phyloP scores from a whole-genome alignment of 2,797 vertebrate genomes.

The Ctenochaetus hawaiiensis region DNA sequence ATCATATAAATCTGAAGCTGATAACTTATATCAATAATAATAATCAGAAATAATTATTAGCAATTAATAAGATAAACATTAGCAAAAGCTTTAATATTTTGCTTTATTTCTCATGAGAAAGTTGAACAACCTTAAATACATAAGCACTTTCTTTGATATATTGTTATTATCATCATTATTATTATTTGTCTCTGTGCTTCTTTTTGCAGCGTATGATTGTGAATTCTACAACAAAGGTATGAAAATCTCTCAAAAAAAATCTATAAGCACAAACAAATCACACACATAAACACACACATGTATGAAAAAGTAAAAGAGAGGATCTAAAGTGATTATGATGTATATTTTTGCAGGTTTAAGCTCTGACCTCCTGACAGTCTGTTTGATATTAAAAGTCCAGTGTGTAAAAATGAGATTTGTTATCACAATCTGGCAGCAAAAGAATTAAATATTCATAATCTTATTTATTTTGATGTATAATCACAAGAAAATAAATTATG shows the following conservation, averaged over 20 bases:
- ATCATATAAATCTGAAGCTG: background rate
- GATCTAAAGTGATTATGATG: too few species aligned
- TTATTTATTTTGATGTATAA: too few species aligned
- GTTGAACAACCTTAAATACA: too few species aligned
- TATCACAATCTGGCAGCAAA: too few species aligned
- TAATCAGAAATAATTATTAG: background rate
- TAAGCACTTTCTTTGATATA: background rate
- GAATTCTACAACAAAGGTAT: constrained; percentile 99
- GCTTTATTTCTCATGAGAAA: background rate
- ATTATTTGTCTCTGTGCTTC: constrained; percentile 46
- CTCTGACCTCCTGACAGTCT: background rate
- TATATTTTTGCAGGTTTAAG: background rate
- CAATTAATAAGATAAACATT: background rate
- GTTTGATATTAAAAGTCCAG: background rate
- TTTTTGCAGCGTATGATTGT: constrained; percentile 94
- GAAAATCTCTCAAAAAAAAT: background rate
- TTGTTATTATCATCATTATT: background rate
- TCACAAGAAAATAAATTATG: too few species aligned
- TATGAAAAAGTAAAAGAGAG: too few species aligned
- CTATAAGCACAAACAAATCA: background rate
- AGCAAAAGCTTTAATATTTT: background rate
- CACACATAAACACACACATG: background rate
- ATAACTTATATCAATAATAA: too few species aligned
- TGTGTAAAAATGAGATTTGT: too few species aligned
- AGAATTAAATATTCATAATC: too few species aligned